A percentile compares a stretch with the other conserved stretches of the same genome.
Conservation (phyloP, 2,797 vertebrate species). For the Muraenolepis orangiensis region DNA sequence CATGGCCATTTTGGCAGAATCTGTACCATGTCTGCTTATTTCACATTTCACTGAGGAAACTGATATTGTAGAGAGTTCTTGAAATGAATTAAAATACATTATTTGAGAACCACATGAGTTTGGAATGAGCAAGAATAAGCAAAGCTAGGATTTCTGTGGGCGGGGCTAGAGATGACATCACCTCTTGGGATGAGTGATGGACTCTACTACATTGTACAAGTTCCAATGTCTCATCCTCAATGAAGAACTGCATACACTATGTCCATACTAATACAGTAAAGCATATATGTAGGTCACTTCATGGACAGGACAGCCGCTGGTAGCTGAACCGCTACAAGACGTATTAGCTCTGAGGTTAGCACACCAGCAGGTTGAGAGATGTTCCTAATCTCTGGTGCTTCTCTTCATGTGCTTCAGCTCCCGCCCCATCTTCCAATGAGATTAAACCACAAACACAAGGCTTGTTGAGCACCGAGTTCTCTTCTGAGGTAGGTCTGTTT, state of each 20-base stretch:
- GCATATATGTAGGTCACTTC: no score
- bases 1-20: conserved; percentile 47
- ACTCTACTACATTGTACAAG: no score
- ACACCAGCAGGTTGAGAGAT: neutral
- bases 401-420: no score
- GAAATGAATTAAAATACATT: neutral
- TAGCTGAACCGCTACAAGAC: neutral
- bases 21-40: conserved; percentile 45
- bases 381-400: neutral
- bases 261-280: no score
- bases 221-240: neutral
- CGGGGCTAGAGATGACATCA: no score
- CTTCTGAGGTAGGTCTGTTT: no score
- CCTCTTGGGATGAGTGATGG: neutral
- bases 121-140: neutral
- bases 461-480: no score
- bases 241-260: no score
- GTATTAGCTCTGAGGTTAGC: neutral
- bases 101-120: neutral
- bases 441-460: no score
- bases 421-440: no score
- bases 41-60: conserved; percentile 7
- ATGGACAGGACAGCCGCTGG: no score
- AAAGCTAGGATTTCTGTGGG: neutral
- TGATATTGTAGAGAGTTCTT: neutral